A percentile compares a stretch with the other conserved stretches of the same genome.
phyloP scores from a whole-genome alignment of 2,113 vertebrate species.

The Rhinichthys klamathensis region DNA sequence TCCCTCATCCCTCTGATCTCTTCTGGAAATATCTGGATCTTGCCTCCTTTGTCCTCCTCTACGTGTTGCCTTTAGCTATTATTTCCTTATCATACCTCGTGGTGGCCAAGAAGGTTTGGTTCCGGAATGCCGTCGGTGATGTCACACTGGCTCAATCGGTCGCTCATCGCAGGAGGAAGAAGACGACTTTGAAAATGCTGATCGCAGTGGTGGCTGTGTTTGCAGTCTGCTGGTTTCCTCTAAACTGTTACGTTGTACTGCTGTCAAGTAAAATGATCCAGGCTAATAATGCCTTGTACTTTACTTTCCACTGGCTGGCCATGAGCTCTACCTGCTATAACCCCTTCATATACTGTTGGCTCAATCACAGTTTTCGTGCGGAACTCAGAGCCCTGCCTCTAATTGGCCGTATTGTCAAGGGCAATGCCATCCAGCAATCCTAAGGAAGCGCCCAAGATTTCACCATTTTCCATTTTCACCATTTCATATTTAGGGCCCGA shows the following conservation, averaged over 20 bases:
- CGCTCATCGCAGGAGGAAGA: constrained; percentile 77
- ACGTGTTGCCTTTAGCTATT: constrained; percentile 77
- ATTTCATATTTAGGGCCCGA: not conserved
- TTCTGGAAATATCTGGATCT: constrained; percentile 83
- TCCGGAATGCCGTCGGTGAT: constrained; percentile 77
- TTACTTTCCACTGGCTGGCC: constrained; percentile 80
- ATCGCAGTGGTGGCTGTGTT: constrained; percentile 79
- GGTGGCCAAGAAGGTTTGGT: constrained; percentile 82
- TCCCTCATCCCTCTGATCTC: constrained; percentile 78
- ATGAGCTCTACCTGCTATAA: constrained; percentile 84
- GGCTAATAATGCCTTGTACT: constrained; percentile 76
- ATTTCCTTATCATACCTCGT: constrained; percentile 74
- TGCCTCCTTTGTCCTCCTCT: constrained; percentile 78
- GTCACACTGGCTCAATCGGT: constrained; percentile 79
- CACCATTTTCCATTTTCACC: too few species aligned
- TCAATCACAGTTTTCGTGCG: constrained; percentile 75
- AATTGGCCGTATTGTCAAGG: constrained; percentile 10
- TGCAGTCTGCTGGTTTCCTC: constrained; percentile 78
- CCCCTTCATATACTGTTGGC: constrained; percentile 83
- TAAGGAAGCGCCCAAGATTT: constrained; percentile 19
- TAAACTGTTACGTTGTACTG: constrained; percentile 79
- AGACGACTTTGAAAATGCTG: constrained; percentile 81
- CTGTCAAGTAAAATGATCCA: constrained; percentile 78
- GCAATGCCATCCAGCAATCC: constrained; percentile 22
- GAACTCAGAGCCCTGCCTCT: constrained; percentile 72